Percentiles rank a stretch among this genome's conserved stretches.
Evolutionary conservation across 2,888 invertebrate genomes (phyloP).

Genomic region (Mechanitis messenoides): DNA sequence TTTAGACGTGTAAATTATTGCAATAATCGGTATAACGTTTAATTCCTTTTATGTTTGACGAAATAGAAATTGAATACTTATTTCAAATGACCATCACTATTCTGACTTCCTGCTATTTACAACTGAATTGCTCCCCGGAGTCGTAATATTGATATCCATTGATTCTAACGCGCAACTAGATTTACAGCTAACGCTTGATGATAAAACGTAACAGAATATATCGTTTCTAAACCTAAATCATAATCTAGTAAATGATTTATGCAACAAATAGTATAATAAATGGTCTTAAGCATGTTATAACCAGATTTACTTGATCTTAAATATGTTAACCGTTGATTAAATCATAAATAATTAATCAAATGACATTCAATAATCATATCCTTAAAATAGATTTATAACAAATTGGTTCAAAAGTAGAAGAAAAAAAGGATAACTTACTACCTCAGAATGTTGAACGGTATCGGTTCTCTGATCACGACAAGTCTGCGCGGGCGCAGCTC

Average conservation of each 20-base stretch:
- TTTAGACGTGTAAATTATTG: slow-evolving; percentile 24
- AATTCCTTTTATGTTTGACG: no score
- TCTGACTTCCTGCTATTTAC: slow-evolving; percentile 15
- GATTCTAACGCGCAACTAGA: slow-evolving; percentile 68
- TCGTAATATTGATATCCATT: slow-evolving; percentile 66
- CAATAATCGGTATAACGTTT: neutral
- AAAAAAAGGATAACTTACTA: slow-evolving; percentile 29
- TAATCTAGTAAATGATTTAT: slow-evolving; percentile 10
- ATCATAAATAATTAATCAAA: slow-evolving; percentile 1
- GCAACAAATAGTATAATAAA: slow-evolving; percentile 1
- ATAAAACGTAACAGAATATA: slow-evolving; percentile 16
- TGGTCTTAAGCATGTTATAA: neutral
- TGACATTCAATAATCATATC: slow-evolving; percentile 9
- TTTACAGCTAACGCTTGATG: slow-evolving; percentile 49
- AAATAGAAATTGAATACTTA: neutral
- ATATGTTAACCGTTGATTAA: neutral
- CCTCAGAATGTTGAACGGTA: slow-evolving; percentile 43
- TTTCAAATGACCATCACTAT: neutral
- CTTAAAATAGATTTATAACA: slow-evolving; percentile 5
- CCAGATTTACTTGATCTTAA: neutral
- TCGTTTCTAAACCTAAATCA: slow-evolving; percentile 14
- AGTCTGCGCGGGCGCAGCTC: slow-evolving; percentile 47
- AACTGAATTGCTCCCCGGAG: slow-evolving; percentile 59
- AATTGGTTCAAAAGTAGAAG: slow-evolving; percentile 10
- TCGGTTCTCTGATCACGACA: slow-evolving; percentile 53